Evolutionary conservation across 2,113 vertebrate genomes (phyloP).

Genomic region (Planiliza haematocheilus): DNA sequence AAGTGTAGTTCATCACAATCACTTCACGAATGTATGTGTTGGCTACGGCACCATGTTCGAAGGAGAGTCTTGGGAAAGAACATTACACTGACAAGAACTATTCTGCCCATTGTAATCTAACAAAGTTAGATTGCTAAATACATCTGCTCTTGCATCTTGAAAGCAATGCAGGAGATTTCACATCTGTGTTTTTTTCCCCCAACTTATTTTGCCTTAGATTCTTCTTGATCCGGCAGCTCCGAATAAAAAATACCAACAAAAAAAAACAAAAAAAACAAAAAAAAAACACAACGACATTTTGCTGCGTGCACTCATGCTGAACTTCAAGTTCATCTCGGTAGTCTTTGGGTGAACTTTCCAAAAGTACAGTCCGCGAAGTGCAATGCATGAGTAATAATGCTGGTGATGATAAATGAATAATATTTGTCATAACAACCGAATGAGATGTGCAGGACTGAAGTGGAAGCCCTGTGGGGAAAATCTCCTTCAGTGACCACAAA

Average conservation of each 20-base stretch:
- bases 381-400: slow-evolving; percentile 39
- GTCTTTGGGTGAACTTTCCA: slow-evolving; percentile 59
- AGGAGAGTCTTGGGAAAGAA: not conserved
- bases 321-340: slow-evolving; percentile 42
- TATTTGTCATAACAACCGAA: slow-evolving; percentile 63
- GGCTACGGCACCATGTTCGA: not conserved
- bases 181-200: slow-evolving; percentile 12
- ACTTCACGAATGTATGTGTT: not conserved
- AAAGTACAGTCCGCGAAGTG: slow-evolving; percentile 28
- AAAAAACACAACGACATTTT: no score
- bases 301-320: slow-evolving; percentile 4
- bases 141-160: no score
- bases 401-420: slow-evolving; percentile 49
- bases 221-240: slow-evolving; percentile 23
- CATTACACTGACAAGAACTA: not conserved
- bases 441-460: slow-evolving; percentile 35
- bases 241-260: slow-evolving; percentile 17
- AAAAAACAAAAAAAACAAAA: no score
- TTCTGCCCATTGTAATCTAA: not conserved
- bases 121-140: not conserved
- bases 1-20: slow-evolving; percentile 11
- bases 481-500: slow-evolving; percentile 50
- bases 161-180: not conserved
- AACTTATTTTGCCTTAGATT: slow-evolving; percentile 32
- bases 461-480: slow-evolving; percentile 43